These are phyloP conservation scores for Toxotes chatareus DNA, from an alignment of 2,113 vertebrate species.

Conservation along the genomic window DNA sequence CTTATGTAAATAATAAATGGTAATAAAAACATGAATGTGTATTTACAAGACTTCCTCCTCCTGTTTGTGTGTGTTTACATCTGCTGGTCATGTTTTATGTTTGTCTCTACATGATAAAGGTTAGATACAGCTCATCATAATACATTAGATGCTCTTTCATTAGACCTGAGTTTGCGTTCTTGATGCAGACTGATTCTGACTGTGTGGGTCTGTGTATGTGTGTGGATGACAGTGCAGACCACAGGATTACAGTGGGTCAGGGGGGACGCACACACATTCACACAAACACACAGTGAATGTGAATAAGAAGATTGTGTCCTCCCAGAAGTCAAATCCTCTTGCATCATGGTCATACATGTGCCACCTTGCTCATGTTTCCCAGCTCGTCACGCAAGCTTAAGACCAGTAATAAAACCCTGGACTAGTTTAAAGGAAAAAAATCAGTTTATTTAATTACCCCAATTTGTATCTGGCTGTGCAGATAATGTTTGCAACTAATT, in stretches of 20 bases:
- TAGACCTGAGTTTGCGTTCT: slow-evolving; percentile 30
- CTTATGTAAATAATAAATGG: slow-evolving; percentile 78
- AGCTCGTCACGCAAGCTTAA: slow-evolving; percentile 47
- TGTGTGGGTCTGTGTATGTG: slow-evolving; percentile 13
- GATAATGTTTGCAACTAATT: no score
- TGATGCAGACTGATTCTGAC: slow-evolving; percentile 11
- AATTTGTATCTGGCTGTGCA: no score
- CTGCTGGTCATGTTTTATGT: background rate
- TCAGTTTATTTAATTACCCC: background rate
- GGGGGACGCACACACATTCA: slow-evolving; percentile 42
- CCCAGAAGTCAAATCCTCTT: slow-evolving; percentile 72
- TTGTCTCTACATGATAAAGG: background rate
- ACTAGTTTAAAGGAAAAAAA: background rate
- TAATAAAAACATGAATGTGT: slow-evolving; percentile 87
- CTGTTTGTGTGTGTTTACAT: slow-evolving; percentile 10
- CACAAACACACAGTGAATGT: slow-evolving; percentile 43
- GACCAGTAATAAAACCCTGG: background rate
- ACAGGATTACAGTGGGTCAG: slow-evolving; percentile 66
- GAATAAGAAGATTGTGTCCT: slow-evolving; percentile 71
- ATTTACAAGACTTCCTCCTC: slow-evolving; percentile 74
- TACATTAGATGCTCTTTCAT: slow-evolving; percentile 28
- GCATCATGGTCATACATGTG: slow-evolving; percentile 57
- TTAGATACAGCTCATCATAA: slow-evolving; percentile 26
- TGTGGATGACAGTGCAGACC: slow-evolving; percentile 61
- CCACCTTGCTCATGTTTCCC: slow-evolving; percentile 41